Base-by-base conservation (phyloP, 1,140 invertebrate species). In the Drosophila ogumai region DNA sequence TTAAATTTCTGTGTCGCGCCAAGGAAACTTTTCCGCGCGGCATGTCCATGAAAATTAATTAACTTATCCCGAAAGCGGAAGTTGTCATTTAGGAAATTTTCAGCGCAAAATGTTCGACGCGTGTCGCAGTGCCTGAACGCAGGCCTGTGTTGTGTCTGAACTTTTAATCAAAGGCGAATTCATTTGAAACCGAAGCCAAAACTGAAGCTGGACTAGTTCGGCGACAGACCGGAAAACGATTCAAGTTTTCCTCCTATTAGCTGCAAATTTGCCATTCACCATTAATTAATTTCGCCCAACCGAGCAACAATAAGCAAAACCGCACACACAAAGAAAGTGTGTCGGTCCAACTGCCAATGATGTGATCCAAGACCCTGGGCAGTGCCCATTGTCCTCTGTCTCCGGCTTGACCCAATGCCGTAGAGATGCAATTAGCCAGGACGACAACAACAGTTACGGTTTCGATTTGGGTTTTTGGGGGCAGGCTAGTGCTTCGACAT, bases 211-310 rank as follows among this genome's bases (percentile, higher is more conserved):
- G 50, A 32, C 46, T 60, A 57, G 76, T 81, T 76, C 32, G 46
- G 41, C 25, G 47, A 63, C 81, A 85, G 73, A 79, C 54, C 55
- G 69, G 79, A 66, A 85, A 85, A 86, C 69, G 61, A 58, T 78
- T 25, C 58, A 85, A 87, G 63, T 82, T 82, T 88, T 79, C 63
- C 69, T 57, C 72, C 84, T 87, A 84, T 84, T 87, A 84, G 84
- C 85, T 87, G 85, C 85, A 84, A 87, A 88, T 87, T 87, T 80
- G 64, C 84, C 76, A 80, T 84, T 90, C 73, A 88, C 80, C 86
- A 87, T 87, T 87, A 87, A 88, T 87, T 84, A 88, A 84, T 84
- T 88, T 87, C 54, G 58, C 58, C 59, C 34, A 46, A 56, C 36
- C 47, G 32, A 85, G 59, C 47, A 10, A 49, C 61, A 64, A 44